Conservation (phyloP, 2,888 invertebrate species). For the Erpobdella octoculata region DNA sequence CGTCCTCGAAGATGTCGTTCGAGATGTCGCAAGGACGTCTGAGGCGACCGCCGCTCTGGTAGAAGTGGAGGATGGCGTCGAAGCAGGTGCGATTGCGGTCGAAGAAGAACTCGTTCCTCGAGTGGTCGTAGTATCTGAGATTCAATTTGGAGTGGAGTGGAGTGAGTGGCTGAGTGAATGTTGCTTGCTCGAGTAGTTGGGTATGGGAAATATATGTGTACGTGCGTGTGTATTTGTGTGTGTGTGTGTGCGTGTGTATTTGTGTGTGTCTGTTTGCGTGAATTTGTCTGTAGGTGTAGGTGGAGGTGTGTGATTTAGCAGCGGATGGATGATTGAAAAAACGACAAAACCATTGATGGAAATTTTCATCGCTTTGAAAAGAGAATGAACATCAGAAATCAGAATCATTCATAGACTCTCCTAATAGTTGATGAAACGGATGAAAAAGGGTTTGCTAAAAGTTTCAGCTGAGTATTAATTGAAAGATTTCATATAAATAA, state of each 20-base stretch:
- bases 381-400: too few species aligned
- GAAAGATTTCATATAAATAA: too few species aligned
- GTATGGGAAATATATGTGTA: background rate
- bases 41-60: conserved; percentile 71
- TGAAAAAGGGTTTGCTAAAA: too few species aligned
- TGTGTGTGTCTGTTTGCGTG: background rate
- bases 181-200: background rate
- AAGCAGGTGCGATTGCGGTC: conserved; percentile 97
- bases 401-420: too few species aligned
- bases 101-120: conserved; percentile 98
- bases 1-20: conserved; percentile 13
- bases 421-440: too few species aligned
- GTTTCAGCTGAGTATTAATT: too few species aligned
- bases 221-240: background rate
- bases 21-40: conserved; percentile 89
- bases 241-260: background rate
- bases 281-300: background rate
- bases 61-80: conserved; percentile 78
- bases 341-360: background rate
- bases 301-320: background rate
- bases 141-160: conserved; percentile 36
- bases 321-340: background rate
- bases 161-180: background rate
- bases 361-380: background rate
- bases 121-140: conserved; percentile 88